These are phyloP conservation scores for Pediacus dermestoides DNA, from an alignment of 2,888 invertebrate species.

Conservation along the genomic window DNA sequence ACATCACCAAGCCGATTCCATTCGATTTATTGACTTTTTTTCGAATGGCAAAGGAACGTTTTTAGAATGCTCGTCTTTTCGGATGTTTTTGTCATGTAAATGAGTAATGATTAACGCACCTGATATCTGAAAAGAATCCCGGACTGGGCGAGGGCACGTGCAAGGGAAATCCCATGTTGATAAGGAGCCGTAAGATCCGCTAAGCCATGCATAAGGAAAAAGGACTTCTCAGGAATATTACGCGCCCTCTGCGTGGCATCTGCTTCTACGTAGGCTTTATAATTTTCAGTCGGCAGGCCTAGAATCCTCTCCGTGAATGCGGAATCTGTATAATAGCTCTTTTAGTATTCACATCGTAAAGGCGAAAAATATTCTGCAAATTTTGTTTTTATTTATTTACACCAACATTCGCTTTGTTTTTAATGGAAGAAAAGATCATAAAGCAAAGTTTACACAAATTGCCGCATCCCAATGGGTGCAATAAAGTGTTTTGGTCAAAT, in stretches of 20 bases:
- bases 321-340: constrained; percentile 75
- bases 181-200: constrained; percentile 92
- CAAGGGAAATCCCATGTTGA: constrained; percentile 86
- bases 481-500: too few species aligned
- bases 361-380: too few species aligned
- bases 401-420: too few species aligned
- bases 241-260: constrained; percentile 85
- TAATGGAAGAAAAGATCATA: too few species aligned
- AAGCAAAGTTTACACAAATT: too few species aligned
- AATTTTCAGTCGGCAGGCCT: constrained; percentile 83
- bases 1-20: not conserved
- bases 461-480: too few species aligned
- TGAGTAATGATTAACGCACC: constrained; percentile 54
- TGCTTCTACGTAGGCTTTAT: constrained; percentile 87
- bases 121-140: constrained; percentile 90
- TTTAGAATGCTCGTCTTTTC: not conserved
- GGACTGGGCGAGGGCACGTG: constrained; percentile 81
- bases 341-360: too few species aligned
- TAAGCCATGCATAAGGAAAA: constrained; percentile 89
- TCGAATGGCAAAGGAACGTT: not conserved
- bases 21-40: not conserved
- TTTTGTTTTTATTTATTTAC: too few species aligned
- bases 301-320: constrained; percentile 94
- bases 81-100: too few species aligned
- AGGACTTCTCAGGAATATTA: constrained; percentile 82